A percentile compares a stretch with the other conserved stretches of the same genome.
phyloP scores from a whole-genome alignment of 2,797 vertebrate genomes.

The Crenichthys baileyi region DNA sequence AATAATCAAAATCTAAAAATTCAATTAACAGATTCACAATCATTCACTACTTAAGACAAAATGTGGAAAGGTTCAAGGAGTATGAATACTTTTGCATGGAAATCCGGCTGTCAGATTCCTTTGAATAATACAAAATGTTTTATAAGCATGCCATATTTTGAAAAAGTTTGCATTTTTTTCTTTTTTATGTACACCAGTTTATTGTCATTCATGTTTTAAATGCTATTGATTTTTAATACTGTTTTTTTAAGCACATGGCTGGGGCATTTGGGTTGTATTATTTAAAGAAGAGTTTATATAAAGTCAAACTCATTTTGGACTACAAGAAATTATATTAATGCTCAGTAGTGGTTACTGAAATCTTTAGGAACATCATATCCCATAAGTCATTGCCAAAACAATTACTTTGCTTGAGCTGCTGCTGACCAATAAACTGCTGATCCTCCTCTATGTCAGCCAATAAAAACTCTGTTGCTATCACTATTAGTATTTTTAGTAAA shows the following conservation, averaged over 20 bases:
- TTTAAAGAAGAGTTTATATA: neutral
- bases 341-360: neutral
- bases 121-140: neutral
- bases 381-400: constrained; percentile 61
- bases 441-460: constrained; percentile 80
- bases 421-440: constrained; percentile 77
- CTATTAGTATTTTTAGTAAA: constrained; percentile 93
- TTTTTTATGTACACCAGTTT: neutral
- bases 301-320: neutral
- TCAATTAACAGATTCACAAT: neutral
- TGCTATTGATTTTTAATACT: neutral
- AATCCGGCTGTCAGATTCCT: neutral
- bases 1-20: neutral
- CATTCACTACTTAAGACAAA: no score
- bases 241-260: neutral
- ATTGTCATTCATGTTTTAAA: neutral
- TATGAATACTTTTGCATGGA: no score
- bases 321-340: neutral
- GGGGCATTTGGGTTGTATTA: neutral
- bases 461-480: constrained; percentile 92
- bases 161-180: neutral
- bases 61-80: no score
- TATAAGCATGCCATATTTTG: neutral
- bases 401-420: constrained; percentile 24
- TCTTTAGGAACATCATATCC: constrained; percentile 81